phyloP scores from a whole-genome alignment of 2,113 vertebrate species.

The Megaptera novaeangliae region DNA sequence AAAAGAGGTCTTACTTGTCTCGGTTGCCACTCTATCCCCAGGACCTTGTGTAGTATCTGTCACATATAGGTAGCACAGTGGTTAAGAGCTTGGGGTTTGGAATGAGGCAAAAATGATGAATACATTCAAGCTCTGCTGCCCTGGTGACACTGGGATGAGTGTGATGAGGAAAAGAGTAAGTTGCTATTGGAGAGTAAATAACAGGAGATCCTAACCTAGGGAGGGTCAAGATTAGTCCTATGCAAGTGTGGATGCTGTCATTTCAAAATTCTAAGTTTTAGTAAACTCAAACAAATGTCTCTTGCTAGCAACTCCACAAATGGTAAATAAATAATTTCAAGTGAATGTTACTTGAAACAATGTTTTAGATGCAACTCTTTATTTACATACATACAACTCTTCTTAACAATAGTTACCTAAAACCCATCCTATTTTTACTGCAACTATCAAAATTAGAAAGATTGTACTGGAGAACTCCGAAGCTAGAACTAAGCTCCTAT shows the following conservation, averaged over 20 bases:
- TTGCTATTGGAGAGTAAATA: not conserved
- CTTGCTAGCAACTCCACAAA: conserved; percentile 23
- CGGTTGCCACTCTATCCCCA: not conserved
- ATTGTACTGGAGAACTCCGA: not conserved
- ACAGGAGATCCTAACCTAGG: not conserved
- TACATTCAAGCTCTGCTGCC: not conserved
- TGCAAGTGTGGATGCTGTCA: not conserved
- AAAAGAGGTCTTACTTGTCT: not conserved
- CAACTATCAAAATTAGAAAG: conserved; percentile 35
- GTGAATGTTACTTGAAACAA: not conserved
- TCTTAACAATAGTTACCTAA: not conserved
- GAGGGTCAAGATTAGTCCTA: not conserved
- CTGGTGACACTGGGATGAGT: not conserved
- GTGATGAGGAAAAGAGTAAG: not conserved
- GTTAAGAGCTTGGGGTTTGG: not conserved
- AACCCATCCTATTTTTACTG: conserved; percentile 15
- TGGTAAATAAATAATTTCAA: conserved; percentile 29
- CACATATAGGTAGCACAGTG: not conserved
- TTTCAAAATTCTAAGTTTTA: conserved; percentile 36
- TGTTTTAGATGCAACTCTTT: not conserved
- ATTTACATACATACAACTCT: not conserved
- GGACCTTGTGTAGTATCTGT: not conserved
- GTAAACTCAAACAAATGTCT: not conserved
- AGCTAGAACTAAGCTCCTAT: not conserved
- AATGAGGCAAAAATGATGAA: not conserved